A percentile compares a stretch with the other conserved stretches of the same genome.
Conservation (phyloP, 2,888 invertebrate genomes). For the Molanna angustata region DNA sequence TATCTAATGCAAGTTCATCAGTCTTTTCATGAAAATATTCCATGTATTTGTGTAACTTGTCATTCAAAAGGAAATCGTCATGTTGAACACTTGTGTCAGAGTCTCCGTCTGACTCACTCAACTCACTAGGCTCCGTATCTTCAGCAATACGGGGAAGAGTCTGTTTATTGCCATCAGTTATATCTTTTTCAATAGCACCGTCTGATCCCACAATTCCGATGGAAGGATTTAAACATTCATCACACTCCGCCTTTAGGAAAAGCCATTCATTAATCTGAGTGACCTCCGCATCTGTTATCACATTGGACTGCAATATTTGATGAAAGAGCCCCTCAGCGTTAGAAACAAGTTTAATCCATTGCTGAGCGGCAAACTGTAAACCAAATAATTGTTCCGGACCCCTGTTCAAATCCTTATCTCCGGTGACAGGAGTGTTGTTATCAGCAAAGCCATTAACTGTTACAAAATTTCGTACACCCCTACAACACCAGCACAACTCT, state of each 20-base stretch:
- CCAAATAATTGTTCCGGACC: constrained; percentile 52
- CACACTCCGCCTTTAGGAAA: constrained; percentile 82
- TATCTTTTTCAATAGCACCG: constrained; percentile 38
- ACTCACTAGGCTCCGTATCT: constrained; percentile 59
- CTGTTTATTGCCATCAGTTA: constrained; percentile 48
- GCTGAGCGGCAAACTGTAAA: constrained; percentile 78
- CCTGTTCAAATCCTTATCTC: constrained; percentile 40
- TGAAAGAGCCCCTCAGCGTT: constrained; percentile 84
- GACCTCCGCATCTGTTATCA: constrained; percentile 67
- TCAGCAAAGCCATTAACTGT: constrained; percentile 69
- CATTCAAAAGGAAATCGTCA: constrained; percentile 60
- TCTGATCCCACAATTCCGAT: constrained; percentile 40
- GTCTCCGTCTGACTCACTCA: constrained; percentile 60
- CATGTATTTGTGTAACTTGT: constrained; percentile 70
- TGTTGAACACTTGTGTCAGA: constrained; percentile 57
- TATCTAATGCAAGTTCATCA: constrained; percentile 61
- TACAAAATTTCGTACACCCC: constrained; percentile 68
- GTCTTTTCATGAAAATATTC: constrained; percentile 68
- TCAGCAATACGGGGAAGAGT: constrained; percentile 53
- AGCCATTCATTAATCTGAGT: constrained; percentile 79
- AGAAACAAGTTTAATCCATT: constrained; percentile 77
- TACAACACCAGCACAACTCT: constrained; percentile 63
- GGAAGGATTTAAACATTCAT: constrained; percentile 69
- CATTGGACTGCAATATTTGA: constrained; percentile 67
- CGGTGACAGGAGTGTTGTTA: constrained; percentile 57